These are phyloP conservation scores for Montipora efflorescens DNA, from an alignment of 64 coral and sea anemone genomes.

Conservation along the genomic window DNA sequence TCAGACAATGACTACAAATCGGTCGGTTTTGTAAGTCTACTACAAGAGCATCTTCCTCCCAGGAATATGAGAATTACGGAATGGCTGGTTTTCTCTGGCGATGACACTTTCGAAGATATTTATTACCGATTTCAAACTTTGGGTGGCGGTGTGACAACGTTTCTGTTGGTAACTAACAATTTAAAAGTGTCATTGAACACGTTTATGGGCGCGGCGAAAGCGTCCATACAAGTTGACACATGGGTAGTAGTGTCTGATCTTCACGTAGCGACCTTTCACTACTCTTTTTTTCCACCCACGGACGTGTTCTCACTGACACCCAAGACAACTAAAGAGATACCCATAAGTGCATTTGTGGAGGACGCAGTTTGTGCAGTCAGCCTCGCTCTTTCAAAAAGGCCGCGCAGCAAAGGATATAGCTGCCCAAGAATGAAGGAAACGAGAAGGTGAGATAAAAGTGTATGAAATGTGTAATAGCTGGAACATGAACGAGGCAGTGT, in stretches of 20 bases:
- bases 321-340: neutral
- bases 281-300: neutral
- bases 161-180: constrained; percentile 61
- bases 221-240: neutral
- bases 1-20: constrained; percentile 38
- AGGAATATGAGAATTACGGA: constrained; percentile 32
- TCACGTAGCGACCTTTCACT: neutral
- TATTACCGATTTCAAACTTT: constrained; percentile 3
- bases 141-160: neutral
- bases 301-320: neutral
- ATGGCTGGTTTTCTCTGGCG: constrained; percentile 15
- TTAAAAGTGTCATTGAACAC: neutral
- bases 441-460: neutral
- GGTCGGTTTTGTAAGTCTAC: constrained; percentile 2
- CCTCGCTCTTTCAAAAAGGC: neutral
- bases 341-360: constrained; percentile 6
- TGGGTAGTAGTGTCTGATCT: constrained; percentile 37
- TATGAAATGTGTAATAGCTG: no score
- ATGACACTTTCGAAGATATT: neutral
- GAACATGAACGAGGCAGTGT: no score
- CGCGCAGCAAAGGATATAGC: no score
- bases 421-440: neutral
- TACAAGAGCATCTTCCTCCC: constrained; percentile 29
- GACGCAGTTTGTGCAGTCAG: constrained; percentile 4
- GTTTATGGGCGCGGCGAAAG: neutral